A percentile compares a stretch with the other conserved stretches of the same genome.
Evolutionary conservation across 2,888 invertebrate species (phyloP).

Genomic region (Meiosimyza decipiens): DNA sequence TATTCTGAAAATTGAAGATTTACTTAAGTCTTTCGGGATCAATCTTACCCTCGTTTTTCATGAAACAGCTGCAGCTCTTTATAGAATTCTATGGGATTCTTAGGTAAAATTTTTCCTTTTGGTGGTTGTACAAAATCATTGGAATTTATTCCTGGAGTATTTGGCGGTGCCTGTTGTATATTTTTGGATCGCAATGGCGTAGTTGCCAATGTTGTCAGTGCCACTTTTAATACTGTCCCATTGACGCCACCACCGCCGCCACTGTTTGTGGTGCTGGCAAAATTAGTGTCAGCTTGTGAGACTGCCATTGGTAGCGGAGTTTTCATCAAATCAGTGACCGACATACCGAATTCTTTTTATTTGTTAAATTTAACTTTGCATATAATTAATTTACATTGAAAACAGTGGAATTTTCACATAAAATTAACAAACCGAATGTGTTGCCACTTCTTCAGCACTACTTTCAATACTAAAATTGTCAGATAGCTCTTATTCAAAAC

Average conservation of each 20-base stretch:
- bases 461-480: too few species aligned
- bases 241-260: slow-evolving; percentile 39
- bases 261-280: slow-evolving; percentile 40
- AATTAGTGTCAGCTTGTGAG: slow-evolving; percentile 43
- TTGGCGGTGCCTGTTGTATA: slow-evolving; percentile 30
- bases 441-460: background rate
- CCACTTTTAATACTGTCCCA: background rate
- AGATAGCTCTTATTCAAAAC: too few species aligned
- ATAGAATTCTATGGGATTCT: slow-evolving; percentile 60
- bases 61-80: slow-evolving; percentile 88
- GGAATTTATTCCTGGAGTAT: slow-evolving; percentile 32
- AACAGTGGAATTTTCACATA: background rate
- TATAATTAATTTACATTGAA: background rate
- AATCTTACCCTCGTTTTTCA: slow-evolving; percentile 87
- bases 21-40: background rate
- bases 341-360: slow-evolving; percentile 41
- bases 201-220: slow-evolving; percentile 10
- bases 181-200: slow-evolving; percentile 38
- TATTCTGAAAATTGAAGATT: background rate
- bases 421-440: background rate
- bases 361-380: background rate
- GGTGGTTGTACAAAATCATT: slow-evolving; percentile 28
- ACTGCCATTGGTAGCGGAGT: slow-evolving; percentile 44
- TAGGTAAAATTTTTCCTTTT: slow-evolving; percentile 49
- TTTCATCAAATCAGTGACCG: slow-evolving; percentile 52